phyloP scores from a whole-genome alignment of 2,888 invertebrate genomes.

The Steromphala cineraria region DNA sequence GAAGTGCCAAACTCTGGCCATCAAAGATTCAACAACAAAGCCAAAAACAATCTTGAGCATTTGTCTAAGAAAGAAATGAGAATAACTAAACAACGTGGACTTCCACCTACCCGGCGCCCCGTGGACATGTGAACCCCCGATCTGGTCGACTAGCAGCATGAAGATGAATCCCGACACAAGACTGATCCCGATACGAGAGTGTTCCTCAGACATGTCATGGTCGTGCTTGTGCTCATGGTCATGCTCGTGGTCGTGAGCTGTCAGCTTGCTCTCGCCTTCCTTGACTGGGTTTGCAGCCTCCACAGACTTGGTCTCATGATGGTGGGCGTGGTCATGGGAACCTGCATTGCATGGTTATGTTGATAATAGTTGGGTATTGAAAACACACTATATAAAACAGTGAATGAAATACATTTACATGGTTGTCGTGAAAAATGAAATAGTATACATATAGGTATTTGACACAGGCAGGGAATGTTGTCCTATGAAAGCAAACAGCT shows the following conservation, averaged over 20 bases:
- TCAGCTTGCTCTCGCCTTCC: not conserved
- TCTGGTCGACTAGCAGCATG: constrained; percentile 97
- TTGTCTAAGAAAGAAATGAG: too few species aligned
- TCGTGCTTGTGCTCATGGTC: constrained; percentile 35
- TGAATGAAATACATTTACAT: too few species aligned
- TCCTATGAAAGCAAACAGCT: too few species aligned
- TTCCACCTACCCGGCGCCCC: not conserved
- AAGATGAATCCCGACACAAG: constrained; percentile 96
- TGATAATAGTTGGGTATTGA: too few species aligned
- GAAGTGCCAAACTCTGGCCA: too few species aligned
- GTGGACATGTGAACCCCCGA: constrained; percentile 73
- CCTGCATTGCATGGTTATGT: not conserved
- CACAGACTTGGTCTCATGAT: not conserved
- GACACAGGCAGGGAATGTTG: too few species aligned
- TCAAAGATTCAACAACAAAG: too few species aligned
- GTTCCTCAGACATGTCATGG: constrained; percentile 78
- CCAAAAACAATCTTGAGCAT: too few species aligned
- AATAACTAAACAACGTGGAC: too few species aligned
- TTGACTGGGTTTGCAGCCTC: not conserved
- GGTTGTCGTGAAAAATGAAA: too few species aligned
- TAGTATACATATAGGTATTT: too few species aligned
- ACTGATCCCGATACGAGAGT: constrained; percentile 91
- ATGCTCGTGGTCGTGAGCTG: constrained; percentile 24
- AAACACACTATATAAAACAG: too few species aligned
- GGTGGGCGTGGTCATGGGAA: not conserved